Percentiles rank a stretch among this genome's conserved stretches.
These are phyloP conservation scores for Hiodon alosoides DNA, from an alignment of 2,113 vertebrate species.

Conservation along the genomic window DNA sequence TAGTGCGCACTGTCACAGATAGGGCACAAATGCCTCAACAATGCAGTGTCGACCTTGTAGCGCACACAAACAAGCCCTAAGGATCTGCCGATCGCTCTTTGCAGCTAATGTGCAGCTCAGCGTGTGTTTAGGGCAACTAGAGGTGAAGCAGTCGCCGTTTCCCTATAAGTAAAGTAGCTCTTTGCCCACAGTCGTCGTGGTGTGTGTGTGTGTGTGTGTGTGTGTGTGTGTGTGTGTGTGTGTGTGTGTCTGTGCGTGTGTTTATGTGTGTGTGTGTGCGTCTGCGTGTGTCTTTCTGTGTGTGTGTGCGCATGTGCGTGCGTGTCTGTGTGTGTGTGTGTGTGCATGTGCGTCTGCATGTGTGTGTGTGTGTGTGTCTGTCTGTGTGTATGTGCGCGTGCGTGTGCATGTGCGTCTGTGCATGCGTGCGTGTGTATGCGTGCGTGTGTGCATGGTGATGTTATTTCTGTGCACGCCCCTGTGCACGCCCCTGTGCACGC, in stretches of 20 bases:
- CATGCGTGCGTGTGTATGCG: conserved; percentile 13
- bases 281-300: background rate
- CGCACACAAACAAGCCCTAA: background rate
- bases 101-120: too few relatives aligned
- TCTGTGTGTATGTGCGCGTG: too few relatives aligned
- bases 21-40: conserved; percentile 26
- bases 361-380: background rate
- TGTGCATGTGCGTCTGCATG: too few relatives aligned
- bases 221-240: conserved; percentile 5
- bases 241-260: conserved; percentile 5
- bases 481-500: too few relatives aligned
- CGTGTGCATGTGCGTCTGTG: background rate
- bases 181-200: background rate
- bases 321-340: too few relatives aligned
- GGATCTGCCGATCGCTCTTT: background rate
- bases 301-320: too few relatives aligned
- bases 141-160: too few relatives aligned
- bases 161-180: background rate
- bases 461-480: too few relatives aligned
- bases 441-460: conserved; percentile 2
- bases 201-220: background rate
- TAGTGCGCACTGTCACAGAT: conserved; percentile 26
- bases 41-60: background rate
- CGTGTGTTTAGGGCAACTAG: too few relatives aligned
- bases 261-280: background rate